A percentile compares a stretch with the other conserved stretches of the same genome.
phyloP scores from a whole-genome alignment of 2,113 vertebrate species.

The Mixornis gularis region DNA sequence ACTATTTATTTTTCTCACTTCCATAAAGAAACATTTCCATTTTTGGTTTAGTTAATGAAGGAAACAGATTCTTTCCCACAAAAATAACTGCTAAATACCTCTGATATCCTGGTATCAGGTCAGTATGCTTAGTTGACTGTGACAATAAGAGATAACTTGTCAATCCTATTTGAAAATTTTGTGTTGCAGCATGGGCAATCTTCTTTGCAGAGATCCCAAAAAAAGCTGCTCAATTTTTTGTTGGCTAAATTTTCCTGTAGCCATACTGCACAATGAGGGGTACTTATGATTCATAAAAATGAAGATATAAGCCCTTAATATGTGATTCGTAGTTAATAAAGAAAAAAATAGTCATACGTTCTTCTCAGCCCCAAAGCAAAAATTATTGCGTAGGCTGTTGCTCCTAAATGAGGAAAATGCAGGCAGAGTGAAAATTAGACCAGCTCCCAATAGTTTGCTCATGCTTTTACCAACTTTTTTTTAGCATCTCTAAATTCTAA shows the following conservation, averaged over 20 bases:
- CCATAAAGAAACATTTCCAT: neutral
- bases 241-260: neutral
- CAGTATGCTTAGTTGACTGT: neutral
- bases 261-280: neutral
- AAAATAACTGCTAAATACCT: neutral
- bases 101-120: neutral
- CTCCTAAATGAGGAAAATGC: constrained; percentile 2
- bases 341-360: neutral
- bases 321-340: neutral
- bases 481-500: neutral
- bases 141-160: neutral
- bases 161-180: neutral
- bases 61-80: neutral
- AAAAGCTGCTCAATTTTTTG: neutral
- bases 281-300: neutral
- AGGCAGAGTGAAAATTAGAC: constrained; percentile 27
- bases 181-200: neutral
- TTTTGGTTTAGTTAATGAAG: neutral
- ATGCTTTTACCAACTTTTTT: neutral
- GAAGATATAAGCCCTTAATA: neutral
- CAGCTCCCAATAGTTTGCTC: constrained; percentile 30
- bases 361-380: neutral
- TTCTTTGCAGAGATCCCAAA: neutral
- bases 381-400: neutral
- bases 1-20: neutral